phyloP scores from a whole-genome alignment of 2,888 invertebrate genomes.

The Creontiades dilutus region DNA sequence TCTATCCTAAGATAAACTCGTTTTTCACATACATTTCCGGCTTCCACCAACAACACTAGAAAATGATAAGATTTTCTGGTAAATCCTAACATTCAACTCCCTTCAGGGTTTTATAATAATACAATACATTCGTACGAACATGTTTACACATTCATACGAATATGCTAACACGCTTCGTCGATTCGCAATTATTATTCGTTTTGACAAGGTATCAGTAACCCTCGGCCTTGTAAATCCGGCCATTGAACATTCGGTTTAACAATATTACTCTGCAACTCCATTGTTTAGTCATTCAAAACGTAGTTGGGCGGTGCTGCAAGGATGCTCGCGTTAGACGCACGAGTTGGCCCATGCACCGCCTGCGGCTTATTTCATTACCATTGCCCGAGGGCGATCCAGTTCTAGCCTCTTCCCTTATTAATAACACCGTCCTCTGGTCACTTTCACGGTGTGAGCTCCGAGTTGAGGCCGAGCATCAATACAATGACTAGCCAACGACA shows the following conservation, averaged over 20 bases:
- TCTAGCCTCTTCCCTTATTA: constrained; percentile 7
- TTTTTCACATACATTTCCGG: too few relatives aligned
- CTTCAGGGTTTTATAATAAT: too few relatives aligned
- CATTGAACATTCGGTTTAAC: background rate
- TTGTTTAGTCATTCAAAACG: constrained; percentile 67
- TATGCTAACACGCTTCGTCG: background rate
- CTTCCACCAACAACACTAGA: too few relatives aligned
- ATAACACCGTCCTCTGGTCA: constrained; percentile 28
- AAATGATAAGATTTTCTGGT: too few relatives aligned
- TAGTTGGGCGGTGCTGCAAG: background rate
- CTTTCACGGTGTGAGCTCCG: background rate
- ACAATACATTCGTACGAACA: too few relatives aligned
- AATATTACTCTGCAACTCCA: constrained; percentile 18
- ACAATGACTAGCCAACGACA: background rate
- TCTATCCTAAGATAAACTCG: too few relatives aligned
- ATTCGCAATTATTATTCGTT: background rate
- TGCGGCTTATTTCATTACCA: constrained; percentile 60
- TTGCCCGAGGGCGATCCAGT: constrained; percentile 58
- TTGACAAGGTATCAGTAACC: background rate
- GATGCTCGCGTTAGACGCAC: constrained; percentile 47
- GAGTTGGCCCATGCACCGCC: constrained; percentile 65
- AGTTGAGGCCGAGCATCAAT: too few relatives aligned
- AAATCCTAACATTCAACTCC: too few relatives aligned
- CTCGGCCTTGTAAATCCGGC: background rate
- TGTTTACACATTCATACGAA: too few relatives aligned